Conservation (phyloP, 2,113 vertebrate genomes). For the Grantiella picta region DNA sequence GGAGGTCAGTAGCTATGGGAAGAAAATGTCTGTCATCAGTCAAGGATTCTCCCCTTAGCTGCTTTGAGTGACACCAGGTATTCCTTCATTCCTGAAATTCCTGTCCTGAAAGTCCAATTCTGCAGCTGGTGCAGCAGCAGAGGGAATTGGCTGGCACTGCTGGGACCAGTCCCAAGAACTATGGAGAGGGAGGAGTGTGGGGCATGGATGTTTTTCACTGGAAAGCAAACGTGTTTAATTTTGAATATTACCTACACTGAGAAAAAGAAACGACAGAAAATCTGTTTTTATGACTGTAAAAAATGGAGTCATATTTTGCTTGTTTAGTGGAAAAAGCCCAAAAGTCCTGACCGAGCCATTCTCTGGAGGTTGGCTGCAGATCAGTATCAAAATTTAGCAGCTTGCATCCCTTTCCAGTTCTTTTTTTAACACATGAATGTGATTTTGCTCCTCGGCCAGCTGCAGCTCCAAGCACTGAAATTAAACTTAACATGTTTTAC, state of each 20-base stretch:
- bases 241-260: background rate
- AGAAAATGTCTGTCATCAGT: background rate
- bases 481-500: constrained; percentile 55
- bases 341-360: constrained; percentile 8
- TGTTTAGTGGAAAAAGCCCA: constrained; percentile 35
- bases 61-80: constrained; percentile 15
- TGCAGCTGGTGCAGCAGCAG: constrained; percentile 7
- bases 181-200: background rate
- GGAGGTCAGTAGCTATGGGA: background rate
- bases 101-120: background rate
- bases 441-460: constrained; percentile 50
- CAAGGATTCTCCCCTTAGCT: background rate
- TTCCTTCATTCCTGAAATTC: constrained; percentile 30
- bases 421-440: constrained; percentile 37
- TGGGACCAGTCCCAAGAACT: background rate
- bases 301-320: constrained; percentile 8
- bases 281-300: background rate
- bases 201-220: background rate
- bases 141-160: background rate
- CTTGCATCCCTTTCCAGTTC: constrained; percentile 47
- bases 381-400: constrained; percentile 44
- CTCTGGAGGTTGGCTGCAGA: constrained; percentile 40
- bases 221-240: background rate
- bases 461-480: constrained; percentile 54
- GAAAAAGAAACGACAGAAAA: background rate